Conservation (phyloP, 2,113 vertebrate species). For the Phasianus colchicus region DNA sequence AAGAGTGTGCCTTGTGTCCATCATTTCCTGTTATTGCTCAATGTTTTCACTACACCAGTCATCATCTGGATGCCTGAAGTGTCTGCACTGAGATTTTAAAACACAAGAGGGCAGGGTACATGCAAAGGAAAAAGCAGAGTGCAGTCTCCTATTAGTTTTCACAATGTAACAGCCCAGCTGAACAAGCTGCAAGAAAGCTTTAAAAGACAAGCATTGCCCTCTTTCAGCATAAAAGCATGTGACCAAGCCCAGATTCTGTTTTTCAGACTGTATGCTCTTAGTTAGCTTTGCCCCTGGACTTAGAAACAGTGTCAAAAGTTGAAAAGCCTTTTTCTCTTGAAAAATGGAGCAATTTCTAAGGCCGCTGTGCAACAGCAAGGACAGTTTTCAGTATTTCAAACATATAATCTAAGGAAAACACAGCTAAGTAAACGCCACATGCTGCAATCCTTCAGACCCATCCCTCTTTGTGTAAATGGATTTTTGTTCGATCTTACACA, state of each 20-base stretch:
- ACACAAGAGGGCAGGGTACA: slow-evolving; percentile 80
- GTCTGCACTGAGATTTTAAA: slow-evolving; percentile 47
- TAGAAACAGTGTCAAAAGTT: background rate
- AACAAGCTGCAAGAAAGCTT: background rate
- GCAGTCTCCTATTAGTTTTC: background rate
- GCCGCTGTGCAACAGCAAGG: rapidly evolving
- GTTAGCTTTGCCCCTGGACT: background rate
- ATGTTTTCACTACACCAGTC: background rate
- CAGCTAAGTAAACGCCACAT: background rate
- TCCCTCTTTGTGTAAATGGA: background rate
- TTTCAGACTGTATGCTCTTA: background rate
- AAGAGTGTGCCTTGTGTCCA: background rate
- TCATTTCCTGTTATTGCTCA: background rate
- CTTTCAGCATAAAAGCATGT: rapidly evolving
- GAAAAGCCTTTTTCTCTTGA: background rate
- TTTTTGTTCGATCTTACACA: slow-evolving; percentile 22
- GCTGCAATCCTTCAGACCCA: background rate
- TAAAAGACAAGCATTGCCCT: background rate
- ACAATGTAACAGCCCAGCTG: background rate
- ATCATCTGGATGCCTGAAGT: background rate
- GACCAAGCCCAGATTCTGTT: background rate
- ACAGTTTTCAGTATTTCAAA: background rate
- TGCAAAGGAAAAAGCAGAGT: background rate
- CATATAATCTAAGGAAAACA: background rate
- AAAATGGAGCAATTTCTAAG: background rate